Conservation (phyloP, 2,888 invertebrate genomes). For the Parnassius smintheus region DNA sequence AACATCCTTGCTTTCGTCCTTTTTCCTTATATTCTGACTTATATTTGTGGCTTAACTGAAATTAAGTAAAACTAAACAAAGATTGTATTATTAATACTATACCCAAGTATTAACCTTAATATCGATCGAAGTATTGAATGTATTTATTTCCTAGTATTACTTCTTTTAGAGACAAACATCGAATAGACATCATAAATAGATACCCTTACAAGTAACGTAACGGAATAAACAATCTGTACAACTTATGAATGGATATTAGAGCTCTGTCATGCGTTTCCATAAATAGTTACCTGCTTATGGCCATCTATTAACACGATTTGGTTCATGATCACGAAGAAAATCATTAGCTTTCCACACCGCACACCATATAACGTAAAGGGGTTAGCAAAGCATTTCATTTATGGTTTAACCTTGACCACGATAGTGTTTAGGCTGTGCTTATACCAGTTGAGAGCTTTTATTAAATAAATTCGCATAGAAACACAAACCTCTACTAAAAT, state of each 20-base stretch:
- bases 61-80: too few species aligned
- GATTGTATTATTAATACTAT: too few species aligned
- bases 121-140: too few species aligned
- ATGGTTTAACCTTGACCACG: constrained; percentile 51
- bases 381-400: constrained; percentile 51
- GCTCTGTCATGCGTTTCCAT: constrained; percentile 29
- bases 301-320: constrained; percentile 69
- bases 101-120: too few species aligned
- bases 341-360: constrained; percentile 57
- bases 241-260: constrained; percentile 15
- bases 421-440: constrained; percentile 21
- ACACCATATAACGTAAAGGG: constrained; percentile 56
- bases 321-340: constrained; percentile 62
- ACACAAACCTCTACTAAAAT: not conserved
- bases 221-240: constrained; percentile 7
- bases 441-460: not conserved
- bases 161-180: too few species aligned
- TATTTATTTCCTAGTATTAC: too few species aligned
- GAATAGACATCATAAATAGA: too few species aligned
- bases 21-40: too few species aligned
- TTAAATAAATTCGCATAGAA: not conserved
- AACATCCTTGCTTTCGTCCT: too few species aligned
- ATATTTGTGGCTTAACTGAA: too few species aligned
- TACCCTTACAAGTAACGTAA: not conserved
- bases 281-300: constrained; percentile 32